These are phyloP conservation scores for Athalia rosae DNA, from an alignment of 2,888 invertebrate genomes.

Conservation along the genomic window DNA sequence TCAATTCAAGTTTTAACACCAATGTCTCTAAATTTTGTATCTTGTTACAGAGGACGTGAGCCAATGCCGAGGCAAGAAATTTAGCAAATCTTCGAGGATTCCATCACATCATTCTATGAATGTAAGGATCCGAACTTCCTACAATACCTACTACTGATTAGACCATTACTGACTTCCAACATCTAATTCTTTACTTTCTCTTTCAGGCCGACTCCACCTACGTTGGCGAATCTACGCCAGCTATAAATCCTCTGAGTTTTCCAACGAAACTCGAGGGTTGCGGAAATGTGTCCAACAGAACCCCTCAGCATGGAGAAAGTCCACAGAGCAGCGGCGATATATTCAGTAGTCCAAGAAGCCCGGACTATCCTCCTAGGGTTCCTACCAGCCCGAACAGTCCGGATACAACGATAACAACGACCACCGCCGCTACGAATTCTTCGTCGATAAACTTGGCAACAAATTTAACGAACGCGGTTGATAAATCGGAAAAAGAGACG, in stretches of 20 bases:
- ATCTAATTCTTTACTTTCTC: constrained; percentile 18
- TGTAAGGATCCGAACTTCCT: background rate
- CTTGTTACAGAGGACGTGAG: constrained; percentile 21
- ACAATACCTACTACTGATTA: too few species aligned
- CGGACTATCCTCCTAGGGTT: constrained; percentile 68
- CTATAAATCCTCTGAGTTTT: constrained; percentile 48
- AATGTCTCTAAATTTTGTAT: background rate
- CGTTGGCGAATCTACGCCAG: constrained; percentile 52
- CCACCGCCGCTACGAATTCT: constrained; percentile 37
- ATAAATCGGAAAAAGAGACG: constrained; percentile 29
- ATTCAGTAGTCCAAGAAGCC: constrained; percentile 68
- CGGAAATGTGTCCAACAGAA: constrained; percentile 64
- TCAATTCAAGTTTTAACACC: background rate
- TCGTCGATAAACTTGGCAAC: background rate
- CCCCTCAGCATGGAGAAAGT: constrained; percentile 68
- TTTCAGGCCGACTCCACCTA: constrained; percentile 57
- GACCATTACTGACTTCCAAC: background rate
- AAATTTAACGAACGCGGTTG: background rate
- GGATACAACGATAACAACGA: constrained; percentile 57
- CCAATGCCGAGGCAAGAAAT: constrained; percentile 29
- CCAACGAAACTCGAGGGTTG: constrained; percentile 60
- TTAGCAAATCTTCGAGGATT: constrained; percentile 19
- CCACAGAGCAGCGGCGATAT: constrained; percentile 64
- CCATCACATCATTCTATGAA: constrained; percentile 36
- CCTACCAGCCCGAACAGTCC: constrained; percentile 63